phyloP scores from a whole-genome alignment of 2,888 invertebrate species.

The Dioctria linearis region DNA sequence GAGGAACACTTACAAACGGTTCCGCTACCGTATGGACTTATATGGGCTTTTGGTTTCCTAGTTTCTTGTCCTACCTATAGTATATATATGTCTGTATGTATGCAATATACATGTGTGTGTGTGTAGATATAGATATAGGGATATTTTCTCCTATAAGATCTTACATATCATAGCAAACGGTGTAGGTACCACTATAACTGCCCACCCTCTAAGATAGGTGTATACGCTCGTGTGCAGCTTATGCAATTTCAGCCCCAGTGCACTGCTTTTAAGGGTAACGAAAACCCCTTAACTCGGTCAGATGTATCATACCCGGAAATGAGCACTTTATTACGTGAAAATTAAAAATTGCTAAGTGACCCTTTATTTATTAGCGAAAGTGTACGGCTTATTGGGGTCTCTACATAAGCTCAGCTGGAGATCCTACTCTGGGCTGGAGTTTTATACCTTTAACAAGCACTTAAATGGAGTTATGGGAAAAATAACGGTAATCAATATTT shows the following conservation, averaged over 20 bases:
- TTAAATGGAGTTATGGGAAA: too few species aligned
- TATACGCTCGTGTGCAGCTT: not conserved
- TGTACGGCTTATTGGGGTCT: too few species aligned
- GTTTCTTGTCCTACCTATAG: too few species aligned
- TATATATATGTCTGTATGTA: too few species aligned
- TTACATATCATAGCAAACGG: slow-evolving; percentile 11
- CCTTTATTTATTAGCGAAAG: slow-evolving; percentile 16
- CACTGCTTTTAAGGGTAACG: slow-evolving; percentile 37
- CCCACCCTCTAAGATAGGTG: not conserved
- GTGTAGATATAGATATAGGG: too few species aligned
- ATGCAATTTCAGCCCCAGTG: slow-evolving; percentile 22
- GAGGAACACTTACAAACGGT: slow-evolving; percentile 33
- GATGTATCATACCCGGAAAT: slow-evolving; percentile 44
- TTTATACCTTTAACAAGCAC: too few species aligned
- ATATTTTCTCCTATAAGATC: not conserved
- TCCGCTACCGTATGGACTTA: slow-evolving; percentile 36
- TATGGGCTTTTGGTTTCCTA: slow-evolving; percentile 37
- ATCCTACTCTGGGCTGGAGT: too few species aligned
- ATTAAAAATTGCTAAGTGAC: slow-evolving; percentile 38
- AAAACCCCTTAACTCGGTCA: slow-evolving; percentile 34
- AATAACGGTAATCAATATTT: too few species aligned
- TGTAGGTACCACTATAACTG: slow-evolving; percentile 23
- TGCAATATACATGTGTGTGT: too few species aligned
- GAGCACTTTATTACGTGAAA: slow-evolving; percentile 45
- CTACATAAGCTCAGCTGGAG: too few species aligned